Base-by-base conservation (phyloP, 2,113 vertebrate species). In the Thomomys bottae region DNA sequence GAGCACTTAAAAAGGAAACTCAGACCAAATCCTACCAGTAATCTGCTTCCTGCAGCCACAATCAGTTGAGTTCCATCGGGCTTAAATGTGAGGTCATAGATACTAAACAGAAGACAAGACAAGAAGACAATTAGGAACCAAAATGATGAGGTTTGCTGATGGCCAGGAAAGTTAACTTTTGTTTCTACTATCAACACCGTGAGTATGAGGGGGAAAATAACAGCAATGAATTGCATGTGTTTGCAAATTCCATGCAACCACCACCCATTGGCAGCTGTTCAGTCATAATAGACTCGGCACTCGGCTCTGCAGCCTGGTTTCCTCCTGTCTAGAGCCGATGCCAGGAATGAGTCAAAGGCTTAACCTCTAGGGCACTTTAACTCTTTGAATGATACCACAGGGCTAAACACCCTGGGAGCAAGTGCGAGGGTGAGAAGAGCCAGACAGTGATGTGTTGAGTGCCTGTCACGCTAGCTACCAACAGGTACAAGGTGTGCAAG, bases 11-110 rank as follows among this genome's bases (percentile, higher is more conserved):
- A 93, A 85, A 94, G 87, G 38, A 90, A 92, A 90, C 76, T 36
- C 87, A 88, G 87, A 72, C 88, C 36, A 76, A 95, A 94, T 93
- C 98, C 92, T 98, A 99, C 99, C 98, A 99, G 97, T 93, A 99
- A 98, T 93, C 98, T 98, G 90, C 98, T 98, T 94, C 99, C 99
- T 80, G 99, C 98, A 95, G 99, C 99, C 91, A 99, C 98, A 93
- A 99, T 99, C 94, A 99, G 96, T n/a, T 99, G 99, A 64, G 97
- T 99, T 95, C 99, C 99, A 95, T 99, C 99, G 5, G 99, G 99
- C 93, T 99, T 99, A 97, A 99, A 99, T 0, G 99, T 99, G 30
- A 99, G 97, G 88, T 99, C 99, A 97, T 99, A 99, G 96, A 99
- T 98, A 91, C 99, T 99, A 96, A 18, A 81, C 78, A 92, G 91